Evolutionary conservation across 1,140 invertebrate species (phyloP), one percentile per base, ranked within the genome.

Genomic region (Polypedilum vanderplanki): DNA sequence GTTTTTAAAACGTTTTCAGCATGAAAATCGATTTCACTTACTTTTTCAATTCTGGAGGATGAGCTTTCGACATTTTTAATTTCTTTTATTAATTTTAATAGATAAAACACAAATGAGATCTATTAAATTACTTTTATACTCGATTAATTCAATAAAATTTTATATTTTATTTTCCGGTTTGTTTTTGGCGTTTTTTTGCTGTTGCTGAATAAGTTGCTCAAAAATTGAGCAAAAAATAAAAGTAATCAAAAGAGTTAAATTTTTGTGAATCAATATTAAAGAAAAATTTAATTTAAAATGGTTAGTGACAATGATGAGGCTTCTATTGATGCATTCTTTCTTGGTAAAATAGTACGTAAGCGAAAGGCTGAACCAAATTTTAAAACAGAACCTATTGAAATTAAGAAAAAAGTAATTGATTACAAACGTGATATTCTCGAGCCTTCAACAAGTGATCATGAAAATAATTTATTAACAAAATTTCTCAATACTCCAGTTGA

Each of bases 11-110:
- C 10, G 64, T 41, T 40, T 73, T 40, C 20, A 75, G 70, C 70
- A 3, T 22, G 70, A 73, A 33, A n/a, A 40, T 2, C 9, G 33
- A 70, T 73, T 40, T 75, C 76, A 85, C 87, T 87, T 86, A 94
- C 90, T 93, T 93, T 85, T 94, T 94, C 67, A 94, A 85, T 82
- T 94, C 92, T 82, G 92, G 93, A 57, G 92, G 92, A 86, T 94
- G 92, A 78, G 92, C 92, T 83, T 93, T 94, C 77, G 91, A 93
- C 92, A 94, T 93, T 81, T 85, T 90, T 7, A 12, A 15, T 9
- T n/a, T 57, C n/a, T 57, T n/a, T 12, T 3, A 15, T 57, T 57
- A 4, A n/a, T 57, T 57, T 57, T 15, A 15, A n/a, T 12, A n/a
- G 12, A 15, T 57, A 1, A 12, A 15, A 57, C 0, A 15, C 24